A percentile compares a stretch with the other conserved stretches of the same genome.
Evolutionary conservation across 2,888 invertebrate species (phyloP).

Genomic region (Leptopilina drosophilae): DNA sequence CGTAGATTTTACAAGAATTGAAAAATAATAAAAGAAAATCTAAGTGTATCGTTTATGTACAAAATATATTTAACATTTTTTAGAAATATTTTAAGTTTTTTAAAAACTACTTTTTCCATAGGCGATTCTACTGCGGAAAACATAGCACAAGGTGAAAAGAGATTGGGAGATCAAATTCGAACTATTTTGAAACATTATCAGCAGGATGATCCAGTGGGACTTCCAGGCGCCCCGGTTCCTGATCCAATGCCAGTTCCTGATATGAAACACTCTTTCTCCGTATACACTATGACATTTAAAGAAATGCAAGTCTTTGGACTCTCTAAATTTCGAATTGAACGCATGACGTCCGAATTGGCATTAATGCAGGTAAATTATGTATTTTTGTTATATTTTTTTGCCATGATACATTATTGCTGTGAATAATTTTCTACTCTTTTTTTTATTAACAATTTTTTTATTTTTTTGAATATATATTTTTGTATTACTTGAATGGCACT

Average conservation of each 20-base stretch:
- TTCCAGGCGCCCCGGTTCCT: slow-evolving; percentile 88
- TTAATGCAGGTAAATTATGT: slow-evolving; percentile 82
- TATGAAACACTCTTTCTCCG: slow-evolving; percentile 84
- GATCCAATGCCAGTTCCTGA: slow-evolving; percentile 90
- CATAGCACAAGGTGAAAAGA: slow-evolving; percentile 80
- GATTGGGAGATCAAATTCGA: slow-evolving; percentile 85
- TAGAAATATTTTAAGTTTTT: not conserved
- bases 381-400: too few relatives aligned
- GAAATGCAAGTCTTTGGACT: slow-evolving; percentile 86
- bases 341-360: slow-evolving; percentile 85
- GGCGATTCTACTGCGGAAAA: slow-evolving; percentile 64
- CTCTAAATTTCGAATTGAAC: slow-evolving; percentile 86
- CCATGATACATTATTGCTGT: too few relatives aligned
- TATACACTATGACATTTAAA: slow-evolving; percentile 84
- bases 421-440: too few relatives aligned
- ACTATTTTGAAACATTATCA: slow-evolving; percentile 88
- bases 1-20: too few relatives aligned
- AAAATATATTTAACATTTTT: too few relatives aligned
- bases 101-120: slow-evolving; percentile 45
- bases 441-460: too few relatives aligned
- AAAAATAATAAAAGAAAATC: too few relatives aligned
- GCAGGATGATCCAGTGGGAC: slow-evolving; percentile 86
- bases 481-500: not conserved
- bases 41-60: too few relatives aligned
- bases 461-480: not conserved